These are phyloP conservation scores for Recurvirostra avosetta DNA, from an alignment of 2,113 vertebrate species.

Conservation along the genomic window DNA sequence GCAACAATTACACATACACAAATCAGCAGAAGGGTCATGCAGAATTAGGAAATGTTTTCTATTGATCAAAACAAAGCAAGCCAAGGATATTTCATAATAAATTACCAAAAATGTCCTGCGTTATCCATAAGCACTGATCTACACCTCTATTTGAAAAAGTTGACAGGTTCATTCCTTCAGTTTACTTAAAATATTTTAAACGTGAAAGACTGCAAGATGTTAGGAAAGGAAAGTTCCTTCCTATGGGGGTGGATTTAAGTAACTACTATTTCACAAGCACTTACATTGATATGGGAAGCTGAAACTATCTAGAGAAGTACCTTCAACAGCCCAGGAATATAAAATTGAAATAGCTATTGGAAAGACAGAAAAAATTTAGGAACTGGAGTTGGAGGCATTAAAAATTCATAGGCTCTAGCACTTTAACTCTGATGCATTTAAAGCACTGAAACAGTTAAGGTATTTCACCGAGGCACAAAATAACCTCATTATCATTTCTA, in stretches of 20 bases:
- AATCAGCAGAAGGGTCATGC: background rate
- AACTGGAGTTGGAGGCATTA: slow-evolving; percentile 8
- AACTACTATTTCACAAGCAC: background rate
- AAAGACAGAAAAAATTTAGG: slow-evolving; percentile 24
- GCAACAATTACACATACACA: background rate
- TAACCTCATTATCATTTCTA: slow-evolving; percentile 80
- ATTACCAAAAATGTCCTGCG: background rate
- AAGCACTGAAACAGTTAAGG: slow-evolving; percentile 65
- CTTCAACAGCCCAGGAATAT: background rate
- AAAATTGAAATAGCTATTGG: background rate
- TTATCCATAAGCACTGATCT: background rate
- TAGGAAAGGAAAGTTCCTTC: background rate
- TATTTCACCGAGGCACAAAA: slow-evolving; percentile 56
- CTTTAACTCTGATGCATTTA: slow-evolving; percentile 32
- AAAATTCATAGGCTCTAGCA: slow-evolving; percentile 21
- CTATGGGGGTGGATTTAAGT: background rate
- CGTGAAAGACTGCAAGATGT: background rate
- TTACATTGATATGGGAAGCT: background rate
- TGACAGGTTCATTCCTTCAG: background rate
- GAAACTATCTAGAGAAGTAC: background rate
- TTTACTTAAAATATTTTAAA: background rate
- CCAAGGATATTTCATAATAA: background rate
- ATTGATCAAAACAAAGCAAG: slow-evolving; percentile 39
- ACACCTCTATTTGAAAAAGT: background rate
- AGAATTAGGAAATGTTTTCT: slow-evolving; percentile 39